Base-by-base conservation (phyloP, 2,113 vertebrate species). In the Bufo gargarizans region DNA sequence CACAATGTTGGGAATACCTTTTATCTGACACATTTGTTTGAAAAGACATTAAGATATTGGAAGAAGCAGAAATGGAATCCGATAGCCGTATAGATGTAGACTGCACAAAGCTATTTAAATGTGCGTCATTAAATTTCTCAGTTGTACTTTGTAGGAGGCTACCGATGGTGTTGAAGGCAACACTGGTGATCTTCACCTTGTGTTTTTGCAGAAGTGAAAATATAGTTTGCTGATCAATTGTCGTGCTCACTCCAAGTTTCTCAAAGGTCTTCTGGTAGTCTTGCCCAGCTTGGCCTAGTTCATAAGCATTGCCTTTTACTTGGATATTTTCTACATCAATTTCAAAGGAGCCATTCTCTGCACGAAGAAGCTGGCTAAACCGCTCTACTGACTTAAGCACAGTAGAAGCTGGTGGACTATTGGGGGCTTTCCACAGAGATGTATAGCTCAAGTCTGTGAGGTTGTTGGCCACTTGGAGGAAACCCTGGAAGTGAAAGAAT, bases 341-440 rank as follows among this genome's bases (percentile, higher is more conserved):
- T n/a, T 47, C 0, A 86, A 90, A 43, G 4, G 0, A 77, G 19
- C 90, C 84, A 14, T 49, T 63, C 6, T 88, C 67, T 2, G 93
- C 13, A 6, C 71, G 22, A 7, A 96, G 84, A 0, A 0, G 8
- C 0, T 0, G 0, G 17, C 96, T 91, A 82, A 98, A 93, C 0
- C 49, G 3, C 91, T 98, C 97, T 67, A 98, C 84, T 0, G 95
- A 94, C 0, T 0, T 0, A 74, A 99, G 86, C 71, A 96, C 94
- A 17, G 0, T 89, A 65, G 94, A 92, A 83, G 96, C 94, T 61
- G 89, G 12, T 0, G 80, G 33, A 2, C 89, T 78, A 0, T 11
- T 45, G 0, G 17, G 43, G 6, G 4, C 12, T 6, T 0, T 69
- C 92, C 94, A 96, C 0, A 86, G 65, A 1, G 43, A 10, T 77